These are phyloP conservation scores for Kuschelorhynchus macadamiae DNA, from an alignment of 2,888 invertebrate genomes.

Conservation along the genomic window DNA sequence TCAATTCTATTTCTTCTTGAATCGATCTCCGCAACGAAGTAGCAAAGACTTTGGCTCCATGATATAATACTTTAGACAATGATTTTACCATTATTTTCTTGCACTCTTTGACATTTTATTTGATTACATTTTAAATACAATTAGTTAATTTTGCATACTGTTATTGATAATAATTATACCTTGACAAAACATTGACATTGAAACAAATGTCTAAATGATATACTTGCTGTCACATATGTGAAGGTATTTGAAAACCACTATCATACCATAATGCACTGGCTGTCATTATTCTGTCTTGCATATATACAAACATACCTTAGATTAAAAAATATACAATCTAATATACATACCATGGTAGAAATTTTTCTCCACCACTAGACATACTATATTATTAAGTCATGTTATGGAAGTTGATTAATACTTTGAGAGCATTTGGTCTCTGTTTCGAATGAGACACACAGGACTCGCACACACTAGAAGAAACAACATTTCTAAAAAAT, in stretches of 20 bases:
- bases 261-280: too few species aligned
- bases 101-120: not conserved
- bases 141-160: not conserved
- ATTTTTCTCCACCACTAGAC: too few species aligned
- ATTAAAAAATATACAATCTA: too few species aligned
- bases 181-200: not conserved
- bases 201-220: not conserved
- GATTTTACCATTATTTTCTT: constrained; percentile 50
- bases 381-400: too few species aligned
- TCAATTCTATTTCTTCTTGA: constrained; percentile 84
- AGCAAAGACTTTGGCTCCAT: constrained; percentile 53
- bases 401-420: too few species aligned
- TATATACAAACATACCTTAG: too few species aligned
- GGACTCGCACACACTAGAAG: too few species aligned
- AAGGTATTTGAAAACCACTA: not conserved
- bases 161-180: not conserved
- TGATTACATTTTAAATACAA: not conserved
- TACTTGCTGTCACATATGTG: constrained; percentile 10
- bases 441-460: too few species aligned
- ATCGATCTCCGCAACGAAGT: constrained; percentile 72
- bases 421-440: too few species aligned
- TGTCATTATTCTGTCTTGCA: too few species aligned
- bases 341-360: too few species aligned
- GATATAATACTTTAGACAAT: constrained; percentile 50
- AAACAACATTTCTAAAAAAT: too few species aligned